Conservation (phyloP, 1,140 invertebrate species). For the Magallana gigas region DNA sequence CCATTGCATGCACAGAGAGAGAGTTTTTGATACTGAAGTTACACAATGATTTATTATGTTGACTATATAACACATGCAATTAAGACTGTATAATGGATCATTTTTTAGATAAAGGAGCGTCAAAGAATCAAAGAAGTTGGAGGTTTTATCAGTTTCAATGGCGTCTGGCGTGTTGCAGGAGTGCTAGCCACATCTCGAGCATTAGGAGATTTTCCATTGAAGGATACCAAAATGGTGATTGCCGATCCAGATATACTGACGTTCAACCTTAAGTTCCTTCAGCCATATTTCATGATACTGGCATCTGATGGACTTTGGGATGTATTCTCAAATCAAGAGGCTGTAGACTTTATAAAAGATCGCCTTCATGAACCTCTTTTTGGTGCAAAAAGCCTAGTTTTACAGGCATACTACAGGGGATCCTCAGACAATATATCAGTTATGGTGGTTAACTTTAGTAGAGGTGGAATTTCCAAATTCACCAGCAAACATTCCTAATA, state of each 20-base stretch:
- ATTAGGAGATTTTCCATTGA: slow-evolving; percentile 95
- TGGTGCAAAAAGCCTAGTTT: slow-evolving; percentile 92
- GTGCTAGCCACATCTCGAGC: slow-evolving; percentile 96
- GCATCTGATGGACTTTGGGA: slow-evolving; percentile 98
- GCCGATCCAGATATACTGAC: slow-evolving; percentile 96
- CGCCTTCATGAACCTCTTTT: slow-evolving; percentile 89
- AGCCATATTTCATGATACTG: slow-evolving; percentile 92
- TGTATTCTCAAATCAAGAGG: slow-evolving; percentile 96
- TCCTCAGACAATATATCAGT: slow-evolving; percentile 98
- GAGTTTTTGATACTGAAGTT: too few species aligned
- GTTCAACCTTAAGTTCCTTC: slow-evolving; percentile 87
- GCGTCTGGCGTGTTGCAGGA: slow-evolving; percentile 97
- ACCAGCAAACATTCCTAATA: background rate
- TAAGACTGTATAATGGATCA: too few species aligned
- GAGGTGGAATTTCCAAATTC: slow-evolving; percentile 40
- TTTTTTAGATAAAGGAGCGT: slow-evolving; percentile 81
- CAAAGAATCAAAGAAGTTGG: slow-evolving; percentile 75
- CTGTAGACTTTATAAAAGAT: slow-evolving; percentile 85
- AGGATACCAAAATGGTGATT: slow-evolving; percentile 95
- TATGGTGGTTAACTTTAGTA: slow-evolving; percentile 89
- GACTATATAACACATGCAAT: too few species aligned
- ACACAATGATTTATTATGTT: too few species aligned
- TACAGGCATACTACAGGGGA: slow-evolving; percentile 94
- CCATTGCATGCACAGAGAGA: too few species aligned
- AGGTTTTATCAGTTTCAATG: slow-evolving; percentile 93